Evolutionary conservation across 2,113 vertebrate species (phyloP).

Genomic region (Nyctereutes procyonoides): DNA sequence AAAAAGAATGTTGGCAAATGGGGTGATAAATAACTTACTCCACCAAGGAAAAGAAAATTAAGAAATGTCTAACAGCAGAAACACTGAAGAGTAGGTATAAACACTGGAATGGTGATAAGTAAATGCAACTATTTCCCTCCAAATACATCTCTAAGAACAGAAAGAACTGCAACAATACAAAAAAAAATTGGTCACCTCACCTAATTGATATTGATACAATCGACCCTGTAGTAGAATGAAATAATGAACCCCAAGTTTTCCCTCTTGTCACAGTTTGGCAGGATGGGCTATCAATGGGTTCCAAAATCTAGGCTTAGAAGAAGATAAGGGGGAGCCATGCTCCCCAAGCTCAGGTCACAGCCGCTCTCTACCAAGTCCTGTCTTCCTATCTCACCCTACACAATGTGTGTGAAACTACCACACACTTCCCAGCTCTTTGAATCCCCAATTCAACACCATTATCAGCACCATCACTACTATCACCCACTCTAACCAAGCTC

Average conservation of each 20-base stretch:
- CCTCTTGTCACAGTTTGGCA: neutral
- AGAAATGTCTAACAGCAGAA: neutral
- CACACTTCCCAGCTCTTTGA: neutral
- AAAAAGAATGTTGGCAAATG: constrained; percentile 9
- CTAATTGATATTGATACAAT: neutral
- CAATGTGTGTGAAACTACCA: neutral
- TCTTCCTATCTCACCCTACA: neutral
- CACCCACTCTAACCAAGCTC: neutral
- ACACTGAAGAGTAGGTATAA: neutral
- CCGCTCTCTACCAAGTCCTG: neutral
- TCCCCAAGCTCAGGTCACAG: neutral
- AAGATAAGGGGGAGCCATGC: neutral
- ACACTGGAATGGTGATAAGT: neutral
- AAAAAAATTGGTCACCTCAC: neutral
- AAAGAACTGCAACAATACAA: neutral
- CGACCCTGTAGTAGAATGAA: neutral
- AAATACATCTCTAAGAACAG: neutral
- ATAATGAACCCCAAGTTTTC: neutral
- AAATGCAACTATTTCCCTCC: constrained; percentile 4
- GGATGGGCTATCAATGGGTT: neutral
- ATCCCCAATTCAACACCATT: neutral
- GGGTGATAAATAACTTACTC: neutral
- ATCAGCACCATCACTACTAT: neutral
- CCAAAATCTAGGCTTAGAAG: neutral
- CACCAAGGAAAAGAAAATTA: constrained; percentile 20